These are phyloP conservation scores for Drosophila percnosoma DNA, from an alignment of 2,888 invertebrate genomes.

Conservation along the genomic window DNA sequence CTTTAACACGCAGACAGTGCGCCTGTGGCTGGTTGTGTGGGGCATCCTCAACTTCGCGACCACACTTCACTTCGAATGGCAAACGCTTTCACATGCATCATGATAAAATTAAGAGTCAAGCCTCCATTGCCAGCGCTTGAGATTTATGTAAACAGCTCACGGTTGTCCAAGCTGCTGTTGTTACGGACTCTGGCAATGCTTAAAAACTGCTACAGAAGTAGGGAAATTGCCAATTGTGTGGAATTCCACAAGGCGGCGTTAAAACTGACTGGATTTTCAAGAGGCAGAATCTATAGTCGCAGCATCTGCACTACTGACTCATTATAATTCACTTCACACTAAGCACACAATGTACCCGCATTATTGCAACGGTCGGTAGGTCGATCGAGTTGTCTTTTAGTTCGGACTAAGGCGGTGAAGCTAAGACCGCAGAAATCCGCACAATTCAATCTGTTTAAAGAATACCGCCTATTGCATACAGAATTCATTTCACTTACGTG, in stretches of 20 bases:
- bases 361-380: conserved; percentile 46
- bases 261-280: conserved; percentile 43
- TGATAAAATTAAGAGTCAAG: conserved; percentile 53
- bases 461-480: conserved; percentile 52
- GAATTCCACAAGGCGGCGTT: conserved; percentile 64
- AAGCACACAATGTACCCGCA: conserved; percentile 63
- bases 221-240: conserved; percentile 63
- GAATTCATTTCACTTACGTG: conserved; percentile 47
- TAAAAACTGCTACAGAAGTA: conserved; percentile 35
- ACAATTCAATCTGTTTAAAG: conserved; percentile 60
- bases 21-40: conserved; percentile 14
- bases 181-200: conserved; percentile 35
- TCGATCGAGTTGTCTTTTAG: conserved; percentile 32
- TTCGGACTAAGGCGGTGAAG: conserved; percentile 22
- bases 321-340: conserved; percentile 69
- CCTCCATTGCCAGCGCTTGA: conserved; percentile 33
- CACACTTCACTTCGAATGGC: conserved; percentile 22
- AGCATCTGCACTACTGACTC: conserved; percentile 41
- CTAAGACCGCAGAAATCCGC: conserved; percentile 45
- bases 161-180: conserved; percentile 28
- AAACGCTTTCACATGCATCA: conserved; percentile 50
- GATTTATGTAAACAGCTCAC: conserved; percentile 60
- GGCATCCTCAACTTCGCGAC: conserved; percentile 24
- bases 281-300: conserved; percentile 20
- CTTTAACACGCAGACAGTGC: conserved; percentile 7